Evolutionary conservation across 2,888 invertebrate genomes (phyloP).

Genomic region (Phortica magna): DNA sequence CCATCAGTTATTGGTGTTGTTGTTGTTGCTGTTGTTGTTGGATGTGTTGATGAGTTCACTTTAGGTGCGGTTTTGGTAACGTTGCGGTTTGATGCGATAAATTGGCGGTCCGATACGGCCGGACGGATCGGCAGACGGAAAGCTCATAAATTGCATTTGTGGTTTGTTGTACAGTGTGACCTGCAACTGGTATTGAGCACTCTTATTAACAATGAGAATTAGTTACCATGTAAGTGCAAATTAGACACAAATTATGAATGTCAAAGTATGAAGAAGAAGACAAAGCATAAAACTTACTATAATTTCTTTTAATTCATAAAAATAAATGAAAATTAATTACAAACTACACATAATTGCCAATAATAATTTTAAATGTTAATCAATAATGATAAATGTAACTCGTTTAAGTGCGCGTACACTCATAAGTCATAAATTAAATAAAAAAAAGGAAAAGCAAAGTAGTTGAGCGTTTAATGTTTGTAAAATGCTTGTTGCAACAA

Average conservation of each 20-base stretch:
- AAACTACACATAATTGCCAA: too few relatives aligned
- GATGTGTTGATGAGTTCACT: slow-evolving; percentile 13
- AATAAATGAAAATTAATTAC: too few relatives aligned
- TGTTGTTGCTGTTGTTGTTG: background rate
- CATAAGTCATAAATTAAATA: background rate
- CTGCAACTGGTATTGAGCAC: background rate
- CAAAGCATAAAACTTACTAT: too few relatives aligned
- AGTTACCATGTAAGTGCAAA: too few relatives aligned
- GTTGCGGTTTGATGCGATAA: background rate
- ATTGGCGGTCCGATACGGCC: background rate
- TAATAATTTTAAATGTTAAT: background rate
- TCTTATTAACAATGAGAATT: background rate
- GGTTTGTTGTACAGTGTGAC: background rate
- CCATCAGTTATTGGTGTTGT: too few relatives aligned
- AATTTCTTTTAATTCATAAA: too few relatives aligned
- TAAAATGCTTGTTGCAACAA: background rate
- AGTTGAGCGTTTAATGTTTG: background rate
- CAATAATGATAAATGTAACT: background rate
- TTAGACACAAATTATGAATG: too few relatives aligned
- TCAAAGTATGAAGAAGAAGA: too few relatives aligned
- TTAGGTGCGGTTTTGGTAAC: background rate
- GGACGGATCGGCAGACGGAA: background rate
- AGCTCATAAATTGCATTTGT: background rate
- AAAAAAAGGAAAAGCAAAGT: too few relatives aligned
- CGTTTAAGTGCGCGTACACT: background rate